Percentiles rank a stretch among this genome's conserved stretches.
These are phyloP conservation scores for Bedellia somnulentella DNA, from an alignment of 2,888 invertebrate genomes.

Conservation along the genomic window DNA sequence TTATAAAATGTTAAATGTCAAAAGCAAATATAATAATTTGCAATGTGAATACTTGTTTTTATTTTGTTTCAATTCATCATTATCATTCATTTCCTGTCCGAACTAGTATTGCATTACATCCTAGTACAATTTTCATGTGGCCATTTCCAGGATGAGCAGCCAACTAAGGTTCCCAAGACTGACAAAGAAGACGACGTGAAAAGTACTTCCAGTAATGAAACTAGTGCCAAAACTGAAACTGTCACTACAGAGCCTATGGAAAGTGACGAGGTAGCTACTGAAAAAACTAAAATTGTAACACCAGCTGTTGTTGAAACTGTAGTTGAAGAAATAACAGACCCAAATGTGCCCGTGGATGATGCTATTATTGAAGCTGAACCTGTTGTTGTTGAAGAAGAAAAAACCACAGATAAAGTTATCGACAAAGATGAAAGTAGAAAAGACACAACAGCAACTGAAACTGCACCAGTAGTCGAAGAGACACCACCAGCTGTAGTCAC, in stretches of 20 bases:
- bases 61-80: too few relatives aligned
- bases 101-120: too few relatives aligned
- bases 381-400: constrained; percentile 20
- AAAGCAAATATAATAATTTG: too few relatives aligned
- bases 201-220: constrained; percentile 15
- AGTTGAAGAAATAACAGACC: constrained; percentile 23
- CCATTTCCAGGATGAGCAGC: constrained; percentile 30
- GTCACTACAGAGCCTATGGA: constrained; percentile 26
- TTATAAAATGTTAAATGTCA: too few relatives aligned
- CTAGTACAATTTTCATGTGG: too few relatives aligned
- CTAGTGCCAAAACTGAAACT: constrained; percentile 13
- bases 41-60: too few relatives aligned
- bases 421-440: constrained; percentile 9
- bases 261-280: constrained; percentile 10
- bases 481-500: constrained; percentile 16
- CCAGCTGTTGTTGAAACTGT: constrained; percentile 16
- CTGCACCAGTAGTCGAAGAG: constrained; percentile 1
- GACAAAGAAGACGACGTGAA: constrained; percentile 31
- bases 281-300: constrained; percentile 9
- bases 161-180: constrained; percentile 59
- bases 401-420: constrained; percentile 14
- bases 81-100: too few relatives aligned
- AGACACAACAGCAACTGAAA: constrained; percentile 15
- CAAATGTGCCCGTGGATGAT: constrained; percentile 17
- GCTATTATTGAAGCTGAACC: constrained; percentile 22